Conservation (phyloP, 2,113 vertebrate species). For the Canis aureus region DNA sequence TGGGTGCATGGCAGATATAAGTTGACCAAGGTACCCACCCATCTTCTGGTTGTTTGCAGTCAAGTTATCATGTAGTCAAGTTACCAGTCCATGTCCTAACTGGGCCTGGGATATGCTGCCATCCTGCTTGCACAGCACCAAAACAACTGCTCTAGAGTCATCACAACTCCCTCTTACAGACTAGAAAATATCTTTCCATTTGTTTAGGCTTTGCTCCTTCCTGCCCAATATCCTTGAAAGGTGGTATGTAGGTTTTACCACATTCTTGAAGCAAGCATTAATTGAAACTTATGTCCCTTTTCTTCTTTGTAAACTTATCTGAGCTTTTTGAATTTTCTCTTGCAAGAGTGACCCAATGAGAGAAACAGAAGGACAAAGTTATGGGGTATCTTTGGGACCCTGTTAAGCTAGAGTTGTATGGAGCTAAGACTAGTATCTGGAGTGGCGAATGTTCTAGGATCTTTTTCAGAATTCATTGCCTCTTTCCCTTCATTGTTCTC, state of each 20-base stretch:
- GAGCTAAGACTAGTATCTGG: neutral
- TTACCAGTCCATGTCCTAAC: neutral
- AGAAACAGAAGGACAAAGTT: constrained; percentile 14
- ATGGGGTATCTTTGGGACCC: neutral
- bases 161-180: neutral
- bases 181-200: constrained; percentile 10
- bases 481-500: neutral
- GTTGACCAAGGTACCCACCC: neutral
- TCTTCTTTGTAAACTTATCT: constrained; percentile 34
- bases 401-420: constrained; percentile 20
- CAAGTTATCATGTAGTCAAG: neutral
- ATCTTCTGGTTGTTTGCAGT: constrained; percentile 19
- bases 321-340: constrained; percentile 33
- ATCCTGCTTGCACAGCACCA: neutral
- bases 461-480: neutral
- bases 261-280: constrained; percentile 54
- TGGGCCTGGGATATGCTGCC: neutral
- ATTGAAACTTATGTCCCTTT: neutral
- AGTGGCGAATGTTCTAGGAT: neutral
- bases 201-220: neutral
- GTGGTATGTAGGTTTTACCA: constrained; percentile 3
- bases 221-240: neutral
- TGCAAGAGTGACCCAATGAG: neutral
- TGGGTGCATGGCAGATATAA: neutral
- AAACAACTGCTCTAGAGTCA: neutral